Conservation (phyloP, 2,113 vertebrate species). For the Indicator maculatus region DNA sequence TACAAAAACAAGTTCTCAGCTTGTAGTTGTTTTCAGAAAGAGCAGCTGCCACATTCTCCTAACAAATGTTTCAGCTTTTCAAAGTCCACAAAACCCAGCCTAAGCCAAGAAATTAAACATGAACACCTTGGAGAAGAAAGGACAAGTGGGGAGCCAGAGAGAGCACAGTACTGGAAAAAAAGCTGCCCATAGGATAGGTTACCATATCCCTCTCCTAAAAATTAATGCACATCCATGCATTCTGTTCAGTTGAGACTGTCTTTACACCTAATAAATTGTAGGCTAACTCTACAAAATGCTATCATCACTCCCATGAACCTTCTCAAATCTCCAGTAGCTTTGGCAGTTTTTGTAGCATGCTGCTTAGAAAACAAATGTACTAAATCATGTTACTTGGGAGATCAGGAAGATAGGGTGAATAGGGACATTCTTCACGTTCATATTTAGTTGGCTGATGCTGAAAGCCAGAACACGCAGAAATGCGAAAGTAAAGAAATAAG, state of each 20-base stretch:
- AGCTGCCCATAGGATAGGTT: neutral
- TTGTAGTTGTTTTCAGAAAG: no score
- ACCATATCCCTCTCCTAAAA: neutral
- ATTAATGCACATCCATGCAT: neutral
- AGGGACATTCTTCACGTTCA: neutral
- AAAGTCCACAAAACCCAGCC: neutral
- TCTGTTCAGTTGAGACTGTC: neutral
- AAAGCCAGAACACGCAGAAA: neutral
- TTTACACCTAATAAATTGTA: neutral
- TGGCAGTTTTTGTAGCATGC: neutral
- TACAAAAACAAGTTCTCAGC: no score
- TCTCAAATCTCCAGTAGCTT: neutral
- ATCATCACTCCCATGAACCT: neutral
- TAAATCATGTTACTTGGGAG: neutral
- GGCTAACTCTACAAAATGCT: neutral
- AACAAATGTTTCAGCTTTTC: neutral
- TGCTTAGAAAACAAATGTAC: neutral
- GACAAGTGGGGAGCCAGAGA: neutral
- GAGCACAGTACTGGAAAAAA: neutral
- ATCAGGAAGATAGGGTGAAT: neutral
- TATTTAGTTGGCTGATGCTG: neutral
- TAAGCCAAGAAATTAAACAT: neutral
- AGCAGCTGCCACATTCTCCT: neutral
- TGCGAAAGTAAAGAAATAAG: no score
- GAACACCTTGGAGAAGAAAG: neutral